These are phyloP conservation scores for Empis livida DNA, from an alignment of 2,888 invertebrate genomes.

Conservation along the genomic window DNA sequence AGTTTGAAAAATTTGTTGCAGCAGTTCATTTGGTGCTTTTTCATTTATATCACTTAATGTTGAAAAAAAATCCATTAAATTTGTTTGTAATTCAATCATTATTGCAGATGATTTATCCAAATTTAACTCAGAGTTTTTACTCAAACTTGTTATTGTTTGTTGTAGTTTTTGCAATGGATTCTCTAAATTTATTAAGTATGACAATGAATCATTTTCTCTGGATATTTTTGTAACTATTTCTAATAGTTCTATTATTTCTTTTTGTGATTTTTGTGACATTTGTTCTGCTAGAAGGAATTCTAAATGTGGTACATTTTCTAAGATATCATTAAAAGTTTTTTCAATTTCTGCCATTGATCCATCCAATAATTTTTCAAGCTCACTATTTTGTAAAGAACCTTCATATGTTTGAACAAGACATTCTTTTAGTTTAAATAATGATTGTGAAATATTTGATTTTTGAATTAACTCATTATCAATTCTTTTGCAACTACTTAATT, in stretches of 20 bases:
- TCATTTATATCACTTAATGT: slow-evolving; percentile 7
- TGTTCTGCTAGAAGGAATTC: slow-evolving; percentile 38
- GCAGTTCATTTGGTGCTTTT: not conserved
- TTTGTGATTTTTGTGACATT: slow-evolving; percentile 29
- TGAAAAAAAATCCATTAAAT: slow-evolving; percentile 6
- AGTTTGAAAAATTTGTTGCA: slow-evolving; percentile 3
- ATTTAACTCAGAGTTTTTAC: slow-evolving; percentile 4
- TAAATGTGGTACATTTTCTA: slow-evolving; percentile 26
- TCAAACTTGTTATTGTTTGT: slow-evolving; percentile 3
- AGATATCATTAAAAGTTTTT: slow-evolving; percentile 29
- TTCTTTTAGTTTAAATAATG: slow-evolving; percentile 29
- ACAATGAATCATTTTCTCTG: not conserved
- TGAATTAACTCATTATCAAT: slow-evolving; percentile 14
- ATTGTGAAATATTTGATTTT: slow-evolving; percentile 23
- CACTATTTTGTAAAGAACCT: slow-evolving; percentile 21
- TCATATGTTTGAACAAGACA: slow-evolving; percentile 32
- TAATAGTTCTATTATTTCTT: slow-evolving; percentile 19
- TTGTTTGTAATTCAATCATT: slow-evolving; percentile 6
- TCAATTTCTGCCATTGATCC: slow-evolving; percentile 20
- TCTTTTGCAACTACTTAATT: slow-evolving; percentile 18
- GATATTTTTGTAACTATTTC: not conserved
- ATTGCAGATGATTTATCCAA: not conserved
- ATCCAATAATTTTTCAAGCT: slow-evolving; percentile 16
- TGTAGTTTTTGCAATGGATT: slow-evolving; percentile 6
- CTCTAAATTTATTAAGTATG: not conserved